Evolutionary conservation across 2,888 invertebrate species (phyloP).

Genomic region (Tetanocera ferruginea): DNA sequence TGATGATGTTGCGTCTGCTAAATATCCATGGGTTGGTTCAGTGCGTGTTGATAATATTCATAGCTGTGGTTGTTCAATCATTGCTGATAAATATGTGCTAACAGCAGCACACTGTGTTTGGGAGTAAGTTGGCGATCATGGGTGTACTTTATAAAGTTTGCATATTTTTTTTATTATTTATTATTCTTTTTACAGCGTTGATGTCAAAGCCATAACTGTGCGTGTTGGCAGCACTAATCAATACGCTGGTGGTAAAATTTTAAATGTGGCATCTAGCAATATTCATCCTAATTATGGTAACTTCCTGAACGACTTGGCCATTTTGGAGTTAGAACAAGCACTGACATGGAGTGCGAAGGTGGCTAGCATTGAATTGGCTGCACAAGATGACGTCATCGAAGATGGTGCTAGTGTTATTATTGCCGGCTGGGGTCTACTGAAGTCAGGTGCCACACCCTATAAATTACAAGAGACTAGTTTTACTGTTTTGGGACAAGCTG

Average conservation of each 20-base stretch:
- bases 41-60: slow-evolving; percentile 58
- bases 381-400: slow-evolving; percentile 46
- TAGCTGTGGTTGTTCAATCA: slow-evolving; percentile 57
- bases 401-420: slow-evolving; percentile 55
- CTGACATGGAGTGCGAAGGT: slow-evolving; percentile 53
- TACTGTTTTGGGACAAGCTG: slow-evolving; percentile 49
- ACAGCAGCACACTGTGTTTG: slow-evolving; percentile 63
- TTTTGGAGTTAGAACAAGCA: slow-evolving; percentile 52
- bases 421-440: slow-evolving; percentile 63
- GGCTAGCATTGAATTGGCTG: slow-evolving; percentile 53
- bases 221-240: slow-evolving; percentile 65
- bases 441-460: slow-evolving; percentile 53
- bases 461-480: slow-evolving; percentile 59
- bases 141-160: slow-evolving; percentile 39
- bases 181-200: slow-evolving; percentile 49
- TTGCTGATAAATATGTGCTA: slow-evolving; percentile 51
- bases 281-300: slow-evolving; percentile 62
- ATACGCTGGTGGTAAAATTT: slow-evolving; percentile 59
- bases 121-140: slow-evolving; percentile 42
- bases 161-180: slow-evolving; percentile 12
- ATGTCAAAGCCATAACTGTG: slow-evolving; percentile 44
- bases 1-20: slow-evolving; percentile 57
- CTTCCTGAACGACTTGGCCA: slow-evolving; percentile 62
- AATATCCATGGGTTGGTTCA: slow-evolving; percentile 66
- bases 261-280: slow-evolving; percentile 50